A percentile compares a stretch with the other conserved stretches of the same genome.
Evolutionary conservation across 2,888 invertebrate genomes (phyloP).

Genomic region (Ophion costatus): DNA sequence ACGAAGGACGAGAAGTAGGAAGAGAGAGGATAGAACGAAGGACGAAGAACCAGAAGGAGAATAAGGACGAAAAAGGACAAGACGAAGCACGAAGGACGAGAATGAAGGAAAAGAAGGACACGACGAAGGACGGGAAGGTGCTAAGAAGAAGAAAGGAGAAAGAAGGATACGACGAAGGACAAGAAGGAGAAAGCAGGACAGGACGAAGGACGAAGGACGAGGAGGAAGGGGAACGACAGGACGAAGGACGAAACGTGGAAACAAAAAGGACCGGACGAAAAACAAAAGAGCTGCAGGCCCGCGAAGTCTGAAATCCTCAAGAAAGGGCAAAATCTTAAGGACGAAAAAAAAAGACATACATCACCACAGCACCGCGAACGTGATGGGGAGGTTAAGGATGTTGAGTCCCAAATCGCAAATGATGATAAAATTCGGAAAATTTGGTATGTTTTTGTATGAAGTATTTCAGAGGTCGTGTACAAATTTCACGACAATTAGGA

Average conservation of each 20-base stretch:
- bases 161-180: not conserved
- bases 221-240: conserved; percentile 23
- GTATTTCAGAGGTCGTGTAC: no score
- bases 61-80: not conserved
- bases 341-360: conserved; percentile 32
- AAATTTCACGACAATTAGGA: no score
- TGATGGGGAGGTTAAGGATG: conserved; percentile 24
- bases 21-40: not conserved
- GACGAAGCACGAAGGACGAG: not conserved
- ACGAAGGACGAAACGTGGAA: not conserved
- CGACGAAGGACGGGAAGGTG: no score
- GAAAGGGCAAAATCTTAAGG: conserved; percentile 42
- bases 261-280: not conserved
- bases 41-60: conserved; percentile 24
- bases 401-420: no score
- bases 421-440: no score
- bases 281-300: not conserved
- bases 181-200: not conserved
- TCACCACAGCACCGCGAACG: conserved; percentile 37
- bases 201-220: not conserved
- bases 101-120: not conserved
- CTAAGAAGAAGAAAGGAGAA: not conserved
- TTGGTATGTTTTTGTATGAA: no score
- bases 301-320: conserved; percentile 8
- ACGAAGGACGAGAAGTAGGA: conserved; percentile 59